A percentile compares a stretch with the other conserved stretches of the same genome.
Evolutionary conservation across 2,113 vertebrate genomes (phyloP).

Genomic region (Antechinus stuartii): DNA sequence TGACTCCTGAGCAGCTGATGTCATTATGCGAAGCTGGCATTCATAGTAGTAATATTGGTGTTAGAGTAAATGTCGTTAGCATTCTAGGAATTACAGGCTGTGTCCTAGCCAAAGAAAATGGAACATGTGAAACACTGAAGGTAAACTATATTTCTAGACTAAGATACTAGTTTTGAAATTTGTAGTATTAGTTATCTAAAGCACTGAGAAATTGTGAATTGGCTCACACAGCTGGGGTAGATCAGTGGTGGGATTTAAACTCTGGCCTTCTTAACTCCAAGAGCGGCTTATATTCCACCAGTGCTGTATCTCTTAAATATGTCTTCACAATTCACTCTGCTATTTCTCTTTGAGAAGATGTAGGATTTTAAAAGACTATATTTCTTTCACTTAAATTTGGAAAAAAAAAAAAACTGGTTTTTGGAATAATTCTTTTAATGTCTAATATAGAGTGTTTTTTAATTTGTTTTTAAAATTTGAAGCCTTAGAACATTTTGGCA

Average conservation of each 20-base stretch:
- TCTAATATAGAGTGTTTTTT: background rate
- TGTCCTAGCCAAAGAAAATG: slow-evolving; percentile 90
- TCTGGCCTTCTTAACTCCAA: background rate
- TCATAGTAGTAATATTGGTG: slow-evolving; percentile 87
- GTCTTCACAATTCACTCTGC: background rate
- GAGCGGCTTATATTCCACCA: background rate
- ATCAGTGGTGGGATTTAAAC: background rate
- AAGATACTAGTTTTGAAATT: background rate
- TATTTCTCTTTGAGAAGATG: background rate
- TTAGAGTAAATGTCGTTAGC: slow-evolving; percentile 93
- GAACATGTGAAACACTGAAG: slow-evolving; percentile 91
- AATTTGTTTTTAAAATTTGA: background rate
- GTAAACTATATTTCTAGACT: slow-evolving; percentile 82
- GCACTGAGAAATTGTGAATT: background rate
- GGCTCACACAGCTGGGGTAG: background rate
- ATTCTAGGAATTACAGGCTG: slow-evolving; percentile 97
- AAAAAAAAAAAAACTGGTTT: background rate
- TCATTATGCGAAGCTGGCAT: slow-evolving; percentile 90
- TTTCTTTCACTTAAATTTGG: background rate
- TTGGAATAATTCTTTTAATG: background rate
- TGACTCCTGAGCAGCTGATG: slow-evolving; percentile 94
- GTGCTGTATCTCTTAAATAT: background rate
- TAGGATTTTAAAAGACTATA: background rate
- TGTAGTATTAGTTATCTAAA: background rate
- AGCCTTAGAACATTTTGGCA: slow-evolving; percentile 4